A percentile compares a stretch with the other conserved stretches of the same genome.
Evolutionary conservation across 2,888 invertebrate genomes (phyloP).

Genomic region (Thecocarcelia acutangulata): DNA sequence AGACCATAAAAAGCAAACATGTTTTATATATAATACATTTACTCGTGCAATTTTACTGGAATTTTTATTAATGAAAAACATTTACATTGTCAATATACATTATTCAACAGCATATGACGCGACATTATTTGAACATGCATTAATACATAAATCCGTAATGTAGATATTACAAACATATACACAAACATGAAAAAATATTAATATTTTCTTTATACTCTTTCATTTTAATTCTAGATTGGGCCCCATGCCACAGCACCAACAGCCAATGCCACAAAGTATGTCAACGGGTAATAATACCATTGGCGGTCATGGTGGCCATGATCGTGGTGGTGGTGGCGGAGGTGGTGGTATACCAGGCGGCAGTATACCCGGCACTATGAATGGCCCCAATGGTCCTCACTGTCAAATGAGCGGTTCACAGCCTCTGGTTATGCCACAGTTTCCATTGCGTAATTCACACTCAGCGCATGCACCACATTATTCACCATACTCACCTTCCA

Average conservation of each 20-base stretch:
- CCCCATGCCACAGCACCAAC: slow-evolving; percentile 80
- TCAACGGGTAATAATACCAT: slow-evolving; percentile 85
- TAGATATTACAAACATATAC: slow-evolving; percentile 30
- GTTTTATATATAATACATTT: background rate
- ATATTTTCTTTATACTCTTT: slow-evolving; percentile 39
- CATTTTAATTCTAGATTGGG: slow-evolving; percentile 76
- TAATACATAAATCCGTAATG: slow-evolving; percentile 50
- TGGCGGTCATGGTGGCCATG: slow-evolving; percentile 79
- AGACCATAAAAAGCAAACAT: slow-evolving; percentile 27
- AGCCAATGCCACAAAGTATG: slow-evolving; percentile 82
- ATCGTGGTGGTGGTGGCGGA: slow-evolving; percentile 75
- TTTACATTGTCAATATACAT: slow-evolving; percentile 71
- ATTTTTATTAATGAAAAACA: slow-evolving; percentile 64
- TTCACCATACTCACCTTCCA: slow-evolving; percentile 94
- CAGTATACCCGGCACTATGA: slow-evolving; percentile 74
- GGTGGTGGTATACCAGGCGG: slow-evolving; percentile 74
- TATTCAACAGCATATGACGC: slow-evolving; percentile 71
- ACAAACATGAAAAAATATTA: slow-evolving; percentile 54
- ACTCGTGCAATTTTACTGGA: slow-evolving; percentile 63
- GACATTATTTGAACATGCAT: slow-evolving; percentile 65
- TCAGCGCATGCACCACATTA: slow-evolving; percentile 88
- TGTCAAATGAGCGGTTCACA: slow-evolving; percentile 87
- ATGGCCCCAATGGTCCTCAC: slow-evolving; percentile 83
- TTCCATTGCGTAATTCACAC: slow-evolving; percentile 87
- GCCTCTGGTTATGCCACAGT: slow-evolving; percentile 93